phyloP scores from a whole-genome alignment of 2,888 invertebrate species.

The Mimumesa dahlbomi region DNA sequence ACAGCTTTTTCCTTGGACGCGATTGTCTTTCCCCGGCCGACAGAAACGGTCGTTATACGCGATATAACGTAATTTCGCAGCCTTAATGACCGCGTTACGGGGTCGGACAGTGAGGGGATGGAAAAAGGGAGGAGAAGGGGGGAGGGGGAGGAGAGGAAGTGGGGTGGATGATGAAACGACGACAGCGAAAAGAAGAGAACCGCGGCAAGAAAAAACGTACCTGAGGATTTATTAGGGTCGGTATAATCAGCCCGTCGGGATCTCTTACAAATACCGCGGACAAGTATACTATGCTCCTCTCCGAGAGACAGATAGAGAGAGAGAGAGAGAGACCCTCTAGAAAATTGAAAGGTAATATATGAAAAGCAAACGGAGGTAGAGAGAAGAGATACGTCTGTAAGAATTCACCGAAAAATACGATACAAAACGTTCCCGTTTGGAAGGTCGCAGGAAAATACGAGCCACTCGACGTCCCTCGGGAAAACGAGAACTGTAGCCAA shows the following conservation, averaged over 20 bases:
- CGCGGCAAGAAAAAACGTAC: slow-evolving; percentile 43
- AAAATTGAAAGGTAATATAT: not conserved
- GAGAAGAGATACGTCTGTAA: too few species aligned
- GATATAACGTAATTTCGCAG: slow-evolving; percentile 66
- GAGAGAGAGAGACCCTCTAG: not conserved
- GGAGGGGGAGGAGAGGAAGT: slow-evolving; percentile 1
- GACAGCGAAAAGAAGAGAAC: not conserved
- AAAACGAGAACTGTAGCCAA: too few species aligned
- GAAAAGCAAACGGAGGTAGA: not conserved
- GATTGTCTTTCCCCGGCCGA: slow-evolving; percentile 46
- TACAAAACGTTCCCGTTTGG: too few species aligned
- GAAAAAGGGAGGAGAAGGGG: slow-evolving; percentile 8
- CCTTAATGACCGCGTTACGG: slow-evolving; percentile 63
- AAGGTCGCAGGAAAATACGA: too few species aligned
- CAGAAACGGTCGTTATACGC: slow-evolving; percentile 55
- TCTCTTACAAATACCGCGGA: slow-evolving; percentile 41
- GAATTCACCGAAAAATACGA: too few species aligned
- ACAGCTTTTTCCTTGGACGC: slow-evolving; percentile 47
- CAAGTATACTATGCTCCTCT: slow-evolving; percentile 12
- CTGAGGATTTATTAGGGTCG: slow-evolving; percentile 57
- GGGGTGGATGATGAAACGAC: slow-evolving; percentile 42
- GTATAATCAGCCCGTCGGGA: slow-evolving; percentile 53
- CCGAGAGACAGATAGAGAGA: too few species aligned
- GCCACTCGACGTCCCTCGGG: too few species aligned
- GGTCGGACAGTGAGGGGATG: slow-evolving; percentile 21